Evolutionary conservation across 2,113 vertebrate species (phyloP).

Genomic region (Scytalopus superciliaris): DNA sequence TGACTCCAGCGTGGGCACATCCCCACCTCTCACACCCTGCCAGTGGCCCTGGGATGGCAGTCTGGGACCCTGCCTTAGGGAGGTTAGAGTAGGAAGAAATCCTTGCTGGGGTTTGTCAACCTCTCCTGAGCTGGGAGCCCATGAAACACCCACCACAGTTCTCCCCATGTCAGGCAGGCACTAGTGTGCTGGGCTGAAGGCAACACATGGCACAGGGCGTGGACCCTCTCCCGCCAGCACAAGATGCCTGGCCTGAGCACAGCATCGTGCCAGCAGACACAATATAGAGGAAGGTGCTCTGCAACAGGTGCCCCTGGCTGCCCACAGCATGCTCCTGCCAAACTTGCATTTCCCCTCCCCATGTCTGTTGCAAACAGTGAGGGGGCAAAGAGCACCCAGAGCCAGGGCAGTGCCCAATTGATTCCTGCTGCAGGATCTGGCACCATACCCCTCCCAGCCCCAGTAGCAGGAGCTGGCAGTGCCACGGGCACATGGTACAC

Average conservation of each 20-base stretch:
- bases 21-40: neutral
- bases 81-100: neutral
- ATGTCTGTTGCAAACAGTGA: accelerated
- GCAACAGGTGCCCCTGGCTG: accelerated
- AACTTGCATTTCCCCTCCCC: accelerated
- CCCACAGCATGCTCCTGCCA: neutral
- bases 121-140: neutral
- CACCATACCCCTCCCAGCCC: neutral
- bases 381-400: neutral
- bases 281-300: neutral
- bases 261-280: accelerated
- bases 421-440: neutral
- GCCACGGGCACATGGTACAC: accelerated
- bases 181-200: accelerated
- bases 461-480: neutral
- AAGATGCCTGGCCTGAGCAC: neutral
- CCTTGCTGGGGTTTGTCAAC: neutral
- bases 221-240: neutral
- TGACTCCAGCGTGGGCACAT: neutral
- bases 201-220: accelerated
- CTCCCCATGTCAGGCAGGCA: neutral
- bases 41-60: accelerated
- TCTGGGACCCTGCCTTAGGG: neutral
- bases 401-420: accelerated
- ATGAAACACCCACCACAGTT: accelerated